Conservation (phyloP, 2,797 vertebrate species). For the Rhabdophis nuchalis region DNA sequence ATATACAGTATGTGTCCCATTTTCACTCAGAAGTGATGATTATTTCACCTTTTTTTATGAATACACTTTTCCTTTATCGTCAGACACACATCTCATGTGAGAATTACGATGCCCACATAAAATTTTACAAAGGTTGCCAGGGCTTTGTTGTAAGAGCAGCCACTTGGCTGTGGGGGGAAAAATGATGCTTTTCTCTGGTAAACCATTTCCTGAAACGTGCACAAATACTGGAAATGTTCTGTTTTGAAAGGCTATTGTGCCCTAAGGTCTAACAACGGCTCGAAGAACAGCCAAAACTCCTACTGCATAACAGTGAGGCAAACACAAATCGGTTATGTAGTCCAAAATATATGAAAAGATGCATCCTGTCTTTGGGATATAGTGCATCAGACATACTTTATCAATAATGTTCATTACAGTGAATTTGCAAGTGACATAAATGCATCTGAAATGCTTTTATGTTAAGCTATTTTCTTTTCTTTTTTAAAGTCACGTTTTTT, state of each 20-base stretch:
- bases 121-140: background rate
- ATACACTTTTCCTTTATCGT: background rate
- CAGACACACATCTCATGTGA: background rate
- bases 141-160: background rate
- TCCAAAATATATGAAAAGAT: conserved; percentile 30
- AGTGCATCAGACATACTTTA: conserved; percentile 20
- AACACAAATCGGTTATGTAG: background rate
- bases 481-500: too few relatives aligned
- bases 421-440: background rate
- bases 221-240: background rate
- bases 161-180: background rate
- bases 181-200: background rate
- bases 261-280: background rate
- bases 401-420: background rate
- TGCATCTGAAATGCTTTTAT: background rate
- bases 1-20: background rate
- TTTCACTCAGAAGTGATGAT: conserved; percentile 3
- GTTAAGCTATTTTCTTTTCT: background rate
- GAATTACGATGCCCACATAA: background rate
- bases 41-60: background rate
- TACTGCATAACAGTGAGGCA: conserved; percentile 1
- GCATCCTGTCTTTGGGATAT: conserved; percentile 2
- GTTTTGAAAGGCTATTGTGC: background rate
- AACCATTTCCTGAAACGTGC: background rate
- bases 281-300: background rate